Conservation (phyloP, 2,888 invertebrate genomes). For the Chromoteleia sp. region DNA sequence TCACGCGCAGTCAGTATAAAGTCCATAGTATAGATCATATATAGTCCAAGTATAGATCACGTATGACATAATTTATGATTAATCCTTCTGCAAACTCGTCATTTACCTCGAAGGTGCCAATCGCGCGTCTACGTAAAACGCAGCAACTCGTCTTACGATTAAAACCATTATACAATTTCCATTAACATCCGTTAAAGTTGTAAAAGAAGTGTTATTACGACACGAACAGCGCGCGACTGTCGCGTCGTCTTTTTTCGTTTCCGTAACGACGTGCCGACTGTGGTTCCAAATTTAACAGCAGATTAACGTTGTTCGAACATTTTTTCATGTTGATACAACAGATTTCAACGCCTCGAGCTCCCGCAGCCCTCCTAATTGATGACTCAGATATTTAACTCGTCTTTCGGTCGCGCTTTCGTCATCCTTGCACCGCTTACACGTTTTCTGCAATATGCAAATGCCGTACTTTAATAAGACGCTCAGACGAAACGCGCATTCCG, state of each 20-base stretch:
- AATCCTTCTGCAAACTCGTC: no score
- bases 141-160: no score
- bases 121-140: no score
- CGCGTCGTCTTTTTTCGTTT: constrained; percentile 34
- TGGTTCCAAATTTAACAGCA: constrained; percentile 64
- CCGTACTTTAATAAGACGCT: constrained; percentile 23
- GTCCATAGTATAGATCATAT: no score
- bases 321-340: constrained; percentile 66
- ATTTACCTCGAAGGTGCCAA: no score
- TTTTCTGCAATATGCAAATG: constrained; percentile 56
- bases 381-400: constrained; percentile 58
- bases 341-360: constrained; percentile 56
- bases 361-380: constrained; percentile 55
- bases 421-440: constrained; percentile 27
- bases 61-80: no score
- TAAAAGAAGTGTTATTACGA: constrained; percentile 34
- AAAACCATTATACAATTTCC: constrained; percentile 19
- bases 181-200: constrained; percentile 12
- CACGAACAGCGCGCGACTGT: background rate
- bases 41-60: no score
- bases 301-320: constrained; percentile 64
- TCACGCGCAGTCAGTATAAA: no score
- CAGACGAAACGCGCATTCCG: constrained; percentile 14
- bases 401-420: constrained; percentile 30
- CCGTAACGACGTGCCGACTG: constrained; percentile 57